A percentile compares a stretch with the other conserved stretches of the same genome.
Conservation (phyloP, 2,113 vertebrate species). For the Vulpes ferrilata region DNA sequence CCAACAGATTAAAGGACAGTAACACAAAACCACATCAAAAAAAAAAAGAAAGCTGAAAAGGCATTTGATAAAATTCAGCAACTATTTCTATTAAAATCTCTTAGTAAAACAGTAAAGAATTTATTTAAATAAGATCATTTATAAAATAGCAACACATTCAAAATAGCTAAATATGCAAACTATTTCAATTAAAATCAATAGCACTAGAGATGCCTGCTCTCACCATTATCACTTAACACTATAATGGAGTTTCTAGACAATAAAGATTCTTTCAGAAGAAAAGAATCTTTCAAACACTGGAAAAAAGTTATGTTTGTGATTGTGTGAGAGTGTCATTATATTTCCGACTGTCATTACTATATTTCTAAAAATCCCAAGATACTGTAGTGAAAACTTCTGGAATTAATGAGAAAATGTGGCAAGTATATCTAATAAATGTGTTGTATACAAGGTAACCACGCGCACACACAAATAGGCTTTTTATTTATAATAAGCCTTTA, state of each 20-base stretch:
- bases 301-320: neutral
- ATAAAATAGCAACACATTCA: neutral
- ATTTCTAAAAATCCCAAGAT: conserved; percentile 28
- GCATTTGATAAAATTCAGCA: conserved; percentile 37
- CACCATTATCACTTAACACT: conserved; percentile 4
- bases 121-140: conserved; percentile 30
- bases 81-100: conserved; percentile 23
- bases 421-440: neutral
- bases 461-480: neutral
- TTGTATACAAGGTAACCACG: neutral
- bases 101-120: neutral
- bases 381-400: neutral
- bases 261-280: neutral
- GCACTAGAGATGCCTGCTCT: neutral
- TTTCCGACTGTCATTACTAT: neutral
- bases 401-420: conserved; percentile 34
- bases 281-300: neutral
- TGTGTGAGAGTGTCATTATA: neutral
- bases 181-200: neutral
- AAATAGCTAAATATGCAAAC: neutral
- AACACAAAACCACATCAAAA: neutral
- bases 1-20: neutral
- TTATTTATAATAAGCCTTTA: conserved; percentile 47
- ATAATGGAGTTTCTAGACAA: conserved; percentile 1
- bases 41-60: conserved; percentile 19